Evolutionary conservation across 2,888 invertebrate species (phyloP).

Genomic region (Cynaeus angustus): DNA sequence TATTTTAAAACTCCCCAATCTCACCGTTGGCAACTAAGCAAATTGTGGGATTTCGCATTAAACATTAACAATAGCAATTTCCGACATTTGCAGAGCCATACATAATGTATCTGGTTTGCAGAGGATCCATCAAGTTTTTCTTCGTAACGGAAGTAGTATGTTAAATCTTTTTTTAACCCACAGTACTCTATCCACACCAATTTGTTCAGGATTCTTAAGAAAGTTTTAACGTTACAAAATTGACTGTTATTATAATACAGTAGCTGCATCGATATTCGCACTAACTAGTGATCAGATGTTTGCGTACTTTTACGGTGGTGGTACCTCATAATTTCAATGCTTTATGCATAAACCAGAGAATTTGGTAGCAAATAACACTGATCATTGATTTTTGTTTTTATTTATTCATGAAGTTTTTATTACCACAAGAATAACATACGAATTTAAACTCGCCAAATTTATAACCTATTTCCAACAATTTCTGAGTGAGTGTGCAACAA

Average conservation of each 20-base stretch:
- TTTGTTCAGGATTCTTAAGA: background rate
- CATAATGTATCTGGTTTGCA: constrained; percentile 32
- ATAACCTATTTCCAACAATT: background rate
- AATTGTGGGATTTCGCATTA: constrained; percentile 34
- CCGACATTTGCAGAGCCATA: constrained; percentile 41
- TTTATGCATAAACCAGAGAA: constrained; percentile 1
- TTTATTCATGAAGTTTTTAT: background rate
- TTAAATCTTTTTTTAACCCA: constrained; percentile 1
- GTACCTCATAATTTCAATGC: constrained; percentile 20
- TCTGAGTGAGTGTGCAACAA: background rate
- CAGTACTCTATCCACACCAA: background rate
- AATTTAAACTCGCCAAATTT: background rate
- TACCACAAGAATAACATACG: too few relatives aligned
- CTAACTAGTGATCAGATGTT: constrained; percentile 18
- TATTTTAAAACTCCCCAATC: constrained; percentile 27
- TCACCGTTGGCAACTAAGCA: constrained; percentile 26
- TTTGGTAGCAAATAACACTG: background rate
- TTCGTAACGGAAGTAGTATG: constrained; percentile 14
- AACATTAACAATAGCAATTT: constrained; percentile 43
- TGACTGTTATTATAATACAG: constrained; percentile 10
- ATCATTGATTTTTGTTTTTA: background rate
- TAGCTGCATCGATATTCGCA: constrained; percentile 16
- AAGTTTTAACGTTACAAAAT: background rate
- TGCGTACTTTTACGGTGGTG: constrained; percentile 24
- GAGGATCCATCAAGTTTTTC: constrained; percentile 37